Base-by-base conservation (phyloP, 2,888 invertebrate species). In the Chesias legatella region DNA sequence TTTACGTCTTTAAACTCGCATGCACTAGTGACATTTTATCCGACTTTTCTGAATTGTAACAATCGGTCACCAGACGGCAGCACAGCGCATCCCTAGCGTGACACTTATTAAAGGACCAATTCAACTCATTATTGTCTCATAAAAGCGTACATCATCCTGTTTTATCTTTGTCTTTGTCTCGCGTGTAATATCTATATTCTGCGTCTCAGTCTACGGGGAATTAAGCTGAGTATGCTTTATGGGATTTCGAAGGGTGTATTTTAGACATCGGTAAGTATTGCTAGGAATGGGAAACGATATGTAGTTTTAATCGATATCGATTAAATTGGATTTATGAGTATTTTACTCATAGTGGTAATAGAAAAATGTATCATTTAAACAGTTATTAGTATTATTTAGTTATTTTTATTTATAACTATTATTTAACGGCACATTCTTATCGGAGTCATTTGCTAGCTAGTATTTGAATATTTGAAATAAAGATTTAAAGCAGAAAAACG, bases 81-180 rank as follows among this genome's bases (percentile, higher is more conserved):
- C 7, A 9, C 3, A 6, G 5, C 17, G 11, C 28, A 38, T 7
- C 38, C 10, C 42, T 37, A 45, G 29, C 34, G 11, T 33, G 39
- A 34, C 44, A 41, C 46, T 56, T 53, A 53, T 56, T 58, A 58
- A 56, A 53, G 54, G 54, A 83, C 84, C 84, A 83, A 84, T 86
- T 85, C 80, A 82, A 85, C 79, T 83, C 83, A 85, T 84, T 85
- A 84, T 76, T 74, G 74, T 73, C 77, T 76, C 80, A 79, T 79
- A 81, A 83, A 82, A 80, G 75, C 75, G 79, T 79, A 75, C 80
- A 79, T 84, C 84, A 84, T 83, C 80, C 80, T 83, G 83, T 80
- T 82, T 75, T 74, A 72, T 69, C 60, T 49, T 48, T 50, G 50
- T 79, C 80, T 31, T 30, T 37, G 45, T 54, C 70, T 77, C 66